Conservation (phyloP, 92 coral and sea anemone species). For the Chrysogorgia sp. region DNA sequence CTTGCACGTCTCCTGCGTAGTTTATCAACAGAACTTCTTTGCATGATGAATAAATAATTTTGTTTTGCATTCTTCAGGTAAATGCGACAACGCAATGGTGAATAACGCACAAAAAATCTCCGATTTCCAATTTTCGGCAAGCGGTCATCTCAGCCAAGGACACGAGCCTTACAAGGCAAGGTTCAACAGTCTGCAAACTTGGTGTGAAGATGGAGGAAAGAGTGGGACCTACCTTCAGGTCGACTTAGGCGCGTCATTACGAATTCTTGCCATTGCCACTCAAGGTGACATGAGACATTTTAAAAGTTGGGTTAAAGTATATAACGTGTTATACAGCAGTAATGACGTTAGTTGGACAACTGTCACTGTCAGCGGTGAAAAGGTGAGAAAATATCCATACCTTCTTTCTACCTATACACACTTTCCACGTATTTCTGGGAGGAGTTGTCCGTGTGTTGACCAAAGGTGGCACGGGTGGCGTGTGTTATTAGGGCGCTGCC, state of each 20-base stretch:
- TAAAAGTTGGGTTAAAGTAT: conserved; percentile 20
- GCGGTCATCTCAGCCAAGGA: not conserved
- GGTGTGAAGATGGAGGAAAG: conserved; percentile 17
- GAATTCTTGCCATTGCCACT: conserved; percentile 32
- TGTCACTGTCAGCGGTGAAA: conserved; percentile 14
- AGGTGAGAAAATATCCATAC: conserved; percentile 6
- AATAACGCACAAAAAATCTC: conserved; percentile 8
- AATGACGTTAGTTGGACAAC: conserved; percentile 25
- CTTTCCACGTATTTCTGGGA: too few relatives aligned
- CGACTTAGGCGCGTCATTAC: conserved; percentile 2
- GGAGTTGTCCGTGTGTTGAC: too few relatives aligned
- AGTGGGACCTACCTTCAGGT: not conserved
- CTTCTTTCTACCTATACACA: too few relatives aligned
- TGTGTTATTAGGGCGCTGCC: too few relatives aligned
- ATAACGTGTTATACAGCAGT: conserved; percentile 6
- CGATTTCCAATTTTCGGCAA: conserved; percentile 21
- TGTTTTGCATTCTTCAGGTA: not conserved
- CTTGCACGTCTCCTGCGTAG: too few relatives aligned
- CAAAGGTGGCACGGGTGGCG: too few relatives aligned
- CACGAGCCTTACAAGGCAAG: conserved; percentile 35
- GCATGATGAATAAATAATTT: not conserved
- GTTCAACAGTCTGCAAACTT: not conserved
- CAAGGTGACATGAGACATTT: conserved; percentile 22
- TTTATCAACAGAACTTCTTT: too few relatives aligned
- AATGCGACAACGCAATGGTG: conserved; percentile 20